Evolutionary conservation across 2,888 invertebrate species (phyloP), one percentile per base, ranked within the genome.

Genomic region (Caenorhabditis drosophilae): DNA sequence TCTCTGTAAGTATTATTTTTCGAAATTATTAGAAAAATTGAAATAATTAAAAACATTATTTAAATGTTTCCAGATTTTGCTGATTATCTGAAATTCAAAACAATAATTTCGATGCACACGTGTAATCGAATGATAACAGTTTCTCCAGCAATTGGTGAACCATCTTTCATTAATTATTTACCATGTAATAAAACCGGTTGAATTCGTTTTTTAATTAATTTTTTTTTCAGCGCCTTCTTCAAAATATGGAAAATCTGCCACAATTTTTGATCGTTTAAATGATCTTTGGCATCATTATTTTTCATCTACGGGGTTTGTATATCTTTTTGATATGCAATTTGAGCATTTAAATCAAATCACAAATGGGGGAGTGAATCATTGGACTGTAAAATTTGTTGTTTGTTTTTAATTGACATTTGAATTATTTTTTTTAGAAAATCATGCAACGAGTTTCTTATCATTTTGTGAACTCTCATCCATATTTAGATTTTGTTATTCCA

Each of bases 401-500:
- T 16, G 12, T 40, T 20, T 40, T 7, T 31, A 31, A 12, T 9
- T 40, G 4, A 40, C 18, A 40, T n/a, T 12, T 23, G 23, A 22
- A 16, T 38, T 6, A 23, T 16, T 6, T 27, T 27, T 50, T 52
- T 44, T 25, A 55, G 56, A 35, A 54, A 2, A 57, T 60, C 26
- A 48, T 60, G 6, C 38, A 53, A 15, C 57, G 56, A 27, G 63
- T 60, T 26, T 51, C 68, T 12, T 64, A 64, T 50, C 57, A 54
- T 38, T 64, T 64, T 23, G 34, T 54, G 1, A 69, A 69, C 16
- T 57, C 68, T 0, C 57, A 69, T 34, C 68, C 68, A 0, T 63
- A 60, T 23, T 25, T 69, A n/a, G 68, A 69, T 40, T 60, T 58
- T 42, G 63, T 54, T 0, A 41, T 53, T 35, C 68, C 68, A 26